A percentile compares a stretch with the other conserved stretches of the same genome.
Conservation (phyloP, 2,113 vertebrate genomes). For the Stictonetta naevosa region DNA sequence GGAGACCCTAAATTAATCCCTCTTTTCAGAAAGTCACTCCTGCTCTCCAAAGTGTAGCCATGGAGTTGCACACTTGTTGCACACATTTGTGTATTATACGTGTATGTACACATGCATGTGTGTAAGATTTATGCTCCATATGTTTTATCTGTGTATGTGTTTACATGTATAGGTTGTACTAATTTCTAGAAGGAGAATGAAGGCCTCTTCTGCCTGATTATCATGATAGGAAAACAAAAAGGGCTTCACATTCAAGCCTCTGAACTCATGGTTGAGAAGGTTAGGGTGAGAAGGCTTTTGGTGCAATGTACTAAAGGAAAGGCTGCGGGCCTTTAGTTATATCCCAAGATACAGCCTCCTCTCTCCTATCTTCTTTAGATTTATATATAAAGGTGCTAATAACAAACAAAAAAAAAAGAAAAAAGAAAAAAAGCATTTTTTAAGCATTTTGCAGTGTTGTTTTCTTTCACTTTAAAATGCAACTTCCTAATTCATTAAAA, state of each 20-base stretch:
- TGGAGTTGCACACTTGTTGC: background rate
- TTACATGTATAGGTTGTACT: background rate
- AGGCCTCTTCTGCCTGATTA: background rate
- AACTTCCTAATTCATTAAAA: background rate
- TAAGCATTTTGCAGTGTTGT: background rate
- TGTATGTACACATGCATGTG: background rate
- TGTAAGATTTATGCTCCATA: background rate
- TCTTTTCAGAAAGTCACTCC: background rate
- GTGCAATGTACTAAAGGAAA: background rate
- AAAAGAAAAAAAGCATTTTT: background rate
- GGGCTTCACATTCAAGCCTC: background rate
- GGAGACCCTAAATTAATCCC: background rate
- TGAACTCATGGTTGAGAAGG: background rate
- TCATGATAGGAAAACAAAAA: fast-evolving
- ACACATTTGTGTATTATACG: background rate
- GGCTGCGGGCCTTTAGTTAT: background rate
- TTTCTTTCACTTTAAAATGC: background rate
- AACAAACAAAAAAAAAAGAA: background rate
- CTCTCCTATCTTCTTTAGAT: background rate
- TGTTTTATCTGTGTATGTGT: background rate
- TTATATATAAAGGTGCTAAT: background rate
- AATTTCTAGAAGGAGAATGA: background rate
- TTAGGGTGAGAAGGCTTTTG: background rate
- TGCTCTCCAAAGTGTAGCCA: background rate
- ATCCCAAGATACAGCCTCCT: background rate